Conservation (phyloP, 1,140 invertebrate species). For the Apis dorsata region DNA sequence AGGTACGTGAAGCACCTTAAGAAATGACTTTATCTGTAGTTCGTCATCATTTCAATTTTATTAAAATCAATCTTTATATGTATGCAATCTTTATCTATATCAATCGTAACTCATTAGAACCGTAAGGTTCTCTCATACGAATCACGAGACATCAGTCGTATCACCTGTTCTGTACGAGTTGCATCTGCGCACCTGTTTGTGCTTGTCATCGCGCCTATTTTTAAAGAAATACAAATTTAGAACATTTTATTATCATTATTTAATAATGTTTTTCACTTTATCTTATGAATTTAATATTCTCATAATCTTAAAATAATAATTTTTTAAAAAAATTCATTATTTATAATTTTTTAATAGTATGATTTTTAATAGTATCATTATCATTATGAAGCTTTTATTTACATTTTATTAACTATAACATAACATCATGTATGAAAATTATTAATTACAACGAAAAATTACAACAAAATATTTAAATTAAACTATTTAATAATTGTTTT, state of each 20-base stretch:
- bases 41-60: constrained; percentile 29
- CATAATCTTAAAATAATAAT: background rate
- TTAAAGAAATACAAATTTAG: background rate
- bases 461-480: background rate
- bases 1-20: constrained; percentile 38
- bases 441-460: background rate
- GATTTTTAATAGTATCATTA: background rate
- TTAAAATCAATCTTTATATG: constrained; percentile 6
- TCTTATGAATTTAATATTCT: background rate
- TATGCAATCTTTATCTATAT: constrained; percentile 40
- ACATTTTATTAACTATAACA: constrained; percentile 18
- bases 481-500: background rate
- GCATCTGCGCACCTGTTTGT: constrained; percentile 44
- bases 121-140: constrained; percentile 27
- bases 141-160: constrained; percentile 59
- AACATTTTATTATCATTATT: background rate
- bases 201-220: constrained; percentile 32
- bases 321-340: background rate
- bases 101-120: constrained; percentile 31
- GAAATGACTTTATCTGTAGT: constrained; percentile 45
- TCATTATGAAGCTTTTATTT: constrained; percentile 12
- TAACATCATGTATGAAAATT: background rate
- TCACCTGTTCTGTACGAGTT: constrained; percentile 57
- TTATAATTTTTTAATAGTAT: background rate
- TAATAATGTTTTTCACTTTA: background rate